phyloP scores from a whole-genome alignment of 2,113 vertebrate genomes.

The Limnothrissa miodon region DNA sequence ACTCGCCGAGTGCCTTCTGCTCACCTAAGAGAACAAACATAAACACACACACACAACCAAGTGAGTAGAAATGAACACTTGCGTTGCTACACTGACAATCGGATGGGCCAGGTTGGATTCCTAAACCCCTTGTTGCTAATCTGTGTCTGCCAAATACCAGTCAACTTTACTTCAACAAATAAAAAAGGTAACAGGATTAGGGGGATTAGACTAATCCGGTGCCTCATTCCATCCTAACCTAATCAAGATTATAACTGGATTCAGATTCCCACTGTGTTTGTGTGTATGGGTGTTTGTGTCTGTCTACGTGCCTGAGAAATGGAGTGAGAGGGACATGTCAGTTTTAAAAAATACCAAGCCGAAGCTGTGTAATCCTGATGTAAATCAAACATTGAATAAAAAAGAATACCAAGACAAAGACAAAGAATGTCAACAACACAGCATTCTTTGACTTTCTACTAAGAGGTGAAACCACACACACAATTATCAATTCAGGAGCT shows the following conservation, averaged over 20 bases:
- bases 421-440: background rate
- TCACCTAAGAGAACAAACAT: slow-evolving; percentile 43
- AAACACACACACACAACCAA: slow-evolving; percentile 21
- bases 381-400: background rate
- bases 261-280: background rate
- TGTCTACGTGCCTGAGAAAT: too few species aligned
- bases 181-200: background rate
- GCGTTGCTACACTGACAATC: too few species aligned
- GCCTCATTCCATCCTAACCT: background rate
- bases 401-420: background rate
- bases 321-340: background rate
- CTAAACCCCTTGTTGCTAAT: too few species aligned
- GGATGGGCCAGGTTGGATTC: too few species aligned
- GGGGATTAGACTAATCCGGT: background rate
- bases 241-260: background rate
- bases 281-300: background rate
- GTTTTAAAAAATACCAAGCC: too few species aligned
- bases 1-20: slow-evolving; percentile 15
- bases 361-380: background rate
- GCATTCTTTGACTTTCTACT: too few species aligned
- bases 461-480: too few species aligned
- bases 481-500: too few species aligned
- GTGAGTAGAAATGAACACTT: too few species aligned
- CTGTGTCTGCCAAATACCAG: too few species aligned
- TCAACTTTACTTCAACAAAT: too few species aligned